Conservation (phyloP, 2,113 vertebrate species). For the Atrichornis clamosus region DNA sequence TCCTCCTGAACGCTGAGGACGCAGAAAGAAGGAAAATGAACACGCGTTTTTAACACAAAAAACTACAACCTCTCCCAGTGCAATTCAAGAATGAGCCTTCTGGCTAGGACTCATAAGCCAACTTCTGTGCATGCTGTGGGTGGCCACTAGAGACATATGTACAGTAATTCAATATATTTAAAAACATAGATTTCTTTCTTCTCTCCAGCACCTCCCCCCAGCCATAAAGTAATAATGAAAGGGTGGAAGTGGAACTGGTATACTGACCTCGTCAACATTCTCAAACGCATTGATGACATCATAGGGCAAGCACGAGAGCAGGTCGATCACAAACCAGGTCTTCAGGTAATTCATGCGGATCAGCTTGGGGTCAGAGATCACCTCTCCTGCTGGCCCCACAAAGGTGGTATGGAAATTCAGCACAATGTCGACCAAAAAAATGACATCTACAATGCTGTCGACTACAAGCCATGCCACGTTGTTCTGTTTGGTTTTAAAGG, state of each 20-base stretch:
- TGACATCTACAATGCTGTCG: constrained; percentile 96
- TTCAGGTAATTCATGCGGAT: constrained; percentile 98
- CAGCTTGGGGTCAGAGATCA: constrained; percentile 95
- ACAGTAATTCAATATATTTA: background rate
- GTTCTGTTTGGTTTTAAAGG: constrained; percentile 98
- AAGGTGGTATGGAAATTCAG: constrained; percentile 98
- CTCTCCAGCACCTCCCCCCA: background rate
- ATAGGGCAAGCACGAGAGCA: constrained; percentile 94
- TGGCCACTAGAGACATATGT: background rate
- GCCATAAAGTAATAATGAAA: background rate
- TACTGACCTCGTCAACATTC: constrained; percentile 97
- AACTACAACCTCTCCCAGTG: background rate
- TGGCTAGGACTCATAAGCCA: background rate
- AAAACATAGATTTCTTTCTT: background rate
- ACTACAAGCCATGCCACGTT: constrained; percentile 97
- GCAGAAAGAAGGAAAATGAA: background rate
- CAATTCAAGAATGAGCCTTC: background rate
- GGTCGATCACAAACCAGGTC: constrained; percentile 98
- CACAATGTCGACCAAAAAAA: constrained; percentile 96
- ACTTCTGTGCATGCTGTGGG: background rate
- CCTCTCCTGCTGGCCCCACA: constrained; percentile 93
- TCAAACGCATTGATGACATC: constrained; percentile 99
- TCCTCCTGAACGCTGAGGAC: background rate
- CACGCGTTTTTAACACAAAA: background rate
- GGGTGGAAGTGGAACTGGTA: background rate